phyloP scores from a whole-genome alignment of 2,113 vertebrate species.

The Pseudolaguvia tuberculata region DNA sequence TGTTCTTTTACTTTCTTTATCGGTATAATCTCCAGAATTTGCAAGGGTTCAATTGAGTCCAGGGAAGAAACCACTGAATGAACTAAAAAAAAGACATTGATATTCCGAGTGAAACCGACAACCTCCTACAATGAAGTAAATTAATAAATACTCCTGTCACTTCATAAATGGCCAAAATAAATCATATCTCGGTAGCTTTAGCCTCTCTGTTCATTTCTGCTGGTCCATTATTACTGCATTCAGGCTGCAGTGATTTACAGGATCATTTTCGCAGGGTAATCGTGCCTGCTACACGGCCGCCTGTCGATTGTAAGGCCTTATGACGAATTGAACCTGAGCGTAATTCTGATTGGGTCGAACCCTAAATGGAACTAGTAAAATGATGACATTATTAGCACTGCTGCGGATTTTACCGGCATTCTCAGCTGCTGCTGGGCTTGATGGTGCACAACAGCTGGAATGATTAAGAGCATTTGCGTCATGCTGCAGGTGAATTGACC shows the following conservation, averaged over 20 bases:
- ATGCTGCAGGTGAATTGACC: constrained; percentile 36
- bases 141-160: constrained; percentile 1
- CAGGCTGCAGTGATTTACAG: constrained; percentile 32
- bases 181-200: constrained; percentile 13
- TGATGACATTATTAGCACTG: neutral
- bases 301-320: constrained; percentile 21
- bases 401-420: constrained; percentile 8
- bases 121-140: neutral
- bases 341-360: constrained; percentile 32
- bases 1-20: neutral
- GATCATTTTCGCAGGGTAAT: constrained; percentile 26
- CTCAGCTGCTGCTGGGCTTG: constrained; percentile 14
- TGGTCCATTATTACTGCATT: constrained; percentile 25
- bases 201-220: constrained; percentile 7
- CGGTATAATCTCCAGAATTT: neutral
- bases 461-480: constrained; percentile 34
- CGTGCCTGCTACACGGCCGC: constrained; percentile 4
- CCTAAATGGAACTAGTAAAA: constrained; percentile 28
- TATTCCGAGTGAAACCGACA: neutral
- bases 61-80: neutral
- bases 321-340: constrained; percentile 20
- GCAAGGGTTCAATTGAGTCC: neutral
- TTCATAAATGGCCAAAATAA: neutral
- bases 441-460: neutral
- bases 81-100: too few relatives aligned